Evolutionary conservation across 2,113 vertebrate genomes (phyloP), one percentile per base, ranked within the genome.

Genomic region (Aphyosemion australe): DNA sequence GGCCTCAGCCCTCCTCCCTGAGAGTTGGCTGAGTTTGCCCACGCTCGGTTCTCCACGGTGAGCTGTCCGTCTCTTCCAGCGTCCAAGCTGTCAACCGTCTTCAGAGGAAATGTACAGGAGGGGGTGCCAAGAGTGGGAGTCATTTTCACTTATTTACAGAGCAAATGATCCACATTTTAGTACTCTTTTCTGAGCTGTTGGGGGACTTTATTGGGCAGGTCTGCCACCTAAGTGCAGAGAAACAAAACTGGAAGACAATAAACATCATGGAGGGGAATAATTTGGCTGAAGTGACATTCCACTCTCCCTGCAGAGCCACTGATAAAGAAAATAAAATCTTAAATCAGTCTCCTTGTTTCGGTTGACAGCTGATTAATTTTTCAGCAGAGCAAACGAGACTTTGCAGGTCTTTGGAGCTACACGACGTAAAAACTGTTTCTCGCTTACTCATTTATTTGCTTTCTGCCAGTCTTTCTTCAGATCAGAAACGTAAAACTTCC

Each of bases 11-110:
- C 72, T 87, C 79, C 80, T 87, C 62, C 39, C 62, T 56, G 70
- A 82, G 78, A 78, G 76, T 73, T 76, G 82, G 74, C 65, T 84
- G 78, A 63, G 79, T 74, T 84, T 80, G 84, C 88, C 87, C 87
- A 91, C 87, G 84, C 88, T 74, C 56, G 26, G 46, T 60, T 82
- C 70, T 79, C 62, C 75, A 34, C 71, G 54, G 67, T 55, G 70
- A 69, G 77, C 72, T 69, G 79, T 78, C 76, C 77, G 62, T 80
- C 76, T 85, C 74, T 62, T 52, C 56, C n/a, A 34, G 59, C 76
- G 56, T 55, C 72, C 61, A 16, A 74, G 72, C 80, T 76, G 72
- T 82, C 79, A 79, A 61, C 74, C 67, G 62, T 66, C 80, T 72
- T 72, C 56, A 69, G 74, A 58, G 68, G 65, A 65, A 78, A 66